Evolutionary conservation across 1,140 invertebrate species (phyloP).

Genomic region (Saxidomus purpurata): DNA sequence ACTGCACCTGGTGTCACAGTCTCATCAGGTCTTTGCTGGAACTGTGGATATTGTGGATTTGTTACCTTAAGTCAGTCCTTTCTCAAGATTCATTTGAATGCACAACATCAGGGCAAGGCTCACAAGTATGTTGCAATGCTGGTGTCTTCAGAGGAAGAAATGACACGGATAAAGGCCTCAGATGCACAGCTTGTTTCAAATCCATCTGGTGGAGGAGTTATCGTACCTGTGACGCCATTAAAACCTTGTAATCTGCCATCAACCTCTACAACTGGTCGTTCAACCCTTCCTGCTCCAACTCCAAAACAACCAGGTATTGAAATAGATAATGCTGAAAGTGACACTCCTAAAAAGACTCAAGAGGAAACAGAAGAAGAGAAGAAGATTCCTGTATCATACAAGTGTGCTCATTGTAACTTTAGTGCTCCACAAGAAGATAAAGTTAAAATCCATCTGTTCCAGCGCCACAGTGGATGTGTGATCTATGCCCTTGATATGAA

Average conservation of each 20-base stretch:
- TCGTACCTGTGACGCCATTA: neutral
- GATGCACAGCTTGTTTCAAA: slow-evolving; percentile 66
- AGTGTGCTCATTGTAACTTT: slow-evolving; percentile 81
- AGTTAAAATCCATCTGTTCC: slow-evolving; percentile 70
- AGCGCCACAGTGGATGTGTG: slow-evolving; percentile 75
- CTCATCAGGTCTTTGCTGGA: slow-evolving; percentile 81
- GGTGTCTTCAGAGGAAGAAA: slow-evolving; percentile 74
- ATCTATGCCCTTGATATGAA: slow-evolving; percentile 78
- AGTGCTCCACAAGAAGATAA: slow-evolving; percentile 64
- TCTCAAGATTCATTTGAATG: slow-evolving; percentile 79
- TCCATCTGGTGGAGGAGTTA: neutral
- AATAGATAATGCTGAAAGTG: slow-evolving; percentile 62
- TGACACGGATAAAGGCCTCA: slow-evolving; percentile 71
- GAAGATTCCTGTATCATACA: slow-evolving; percentile 72
- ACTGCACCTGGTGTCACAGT: neutral
- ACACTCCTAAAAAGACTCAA: slow-evolving; percentile 41
- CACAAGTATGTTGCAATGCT: slow-evolving; percentile 82
- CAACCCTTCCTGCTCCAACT: slow-evolving; percentile 5
- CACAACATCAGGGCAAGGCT: slow-evolving; percentile 75
- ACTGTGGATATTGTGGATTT: slow-evolving; percentile 83
- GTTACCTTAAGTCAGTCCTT: slow-evolving; percentile 78
- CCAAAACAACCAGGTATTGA: slow-evolving; percentile 10
- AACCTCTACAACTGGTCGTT: neutral
- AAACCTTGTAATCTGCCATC: neutral
- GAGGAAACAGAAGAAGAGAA: slow-evolving; percentile 72